Conservation (phyloP, 2,797 vertebrate species). For the Pitangus sulphuratus region DNA sequence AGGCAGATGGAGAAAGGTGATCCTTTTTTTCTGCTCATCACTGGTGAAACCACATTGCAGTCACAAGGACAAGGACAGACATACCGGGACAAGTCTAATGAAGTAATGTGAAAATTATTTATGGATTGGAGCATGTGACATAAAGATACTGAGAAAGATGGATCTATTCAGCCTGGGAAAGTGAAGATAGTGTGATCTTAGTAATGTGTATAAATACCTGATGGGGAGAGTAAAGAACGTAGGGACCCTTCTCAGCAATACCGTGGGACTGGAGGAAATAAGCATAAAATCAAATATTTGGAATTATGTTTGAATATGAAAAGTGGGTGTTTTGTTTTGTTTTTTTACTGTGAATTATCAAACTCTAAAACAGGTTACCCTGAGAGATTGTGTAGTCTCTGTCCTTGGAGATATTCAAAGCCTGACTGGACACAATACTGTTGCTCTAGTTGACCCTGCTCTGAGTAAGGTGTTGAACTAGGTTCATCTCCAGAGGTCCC, state of each 20-base stretch:
- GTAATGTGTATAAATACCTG: neutral
- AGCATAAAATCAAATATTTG: neutral
- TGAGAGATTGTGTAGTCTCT: neutral
- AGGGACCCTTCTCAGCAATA: neutral
- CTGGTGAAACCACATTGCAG: neutral
- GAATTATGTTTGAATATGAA: neutral
- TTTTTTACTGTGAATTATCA: neutral
- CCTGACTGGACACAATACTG: neutral
- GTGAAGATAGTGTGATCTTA: neutral
- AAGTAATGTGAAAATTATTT: neutral
- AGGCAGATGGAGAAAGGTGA: neutral
- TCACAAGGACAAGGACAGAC: neutral
- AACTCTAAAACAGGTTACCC: neutral
- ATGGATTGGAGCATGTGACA: neutral
- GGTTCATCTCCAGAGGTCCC: neutral
- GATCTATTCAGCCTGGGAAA: neutral
- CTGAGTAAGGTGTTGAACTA: neutral
- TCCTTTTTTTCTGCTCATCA: neutral
- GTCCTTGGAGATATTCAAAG: neutral
- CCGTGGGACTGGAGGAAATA: neutral
- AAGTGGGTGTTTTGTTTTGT: neutral
- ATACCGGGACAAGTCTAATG: neutral
- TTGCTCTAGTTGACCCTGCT: neutral
- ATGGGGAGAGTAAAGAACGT: neutral
- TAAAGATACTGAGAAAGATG: neutral